Conservation (phyloP, 2,797 vertebrate genomes). For the Phoxinus dragarum region DNA sequence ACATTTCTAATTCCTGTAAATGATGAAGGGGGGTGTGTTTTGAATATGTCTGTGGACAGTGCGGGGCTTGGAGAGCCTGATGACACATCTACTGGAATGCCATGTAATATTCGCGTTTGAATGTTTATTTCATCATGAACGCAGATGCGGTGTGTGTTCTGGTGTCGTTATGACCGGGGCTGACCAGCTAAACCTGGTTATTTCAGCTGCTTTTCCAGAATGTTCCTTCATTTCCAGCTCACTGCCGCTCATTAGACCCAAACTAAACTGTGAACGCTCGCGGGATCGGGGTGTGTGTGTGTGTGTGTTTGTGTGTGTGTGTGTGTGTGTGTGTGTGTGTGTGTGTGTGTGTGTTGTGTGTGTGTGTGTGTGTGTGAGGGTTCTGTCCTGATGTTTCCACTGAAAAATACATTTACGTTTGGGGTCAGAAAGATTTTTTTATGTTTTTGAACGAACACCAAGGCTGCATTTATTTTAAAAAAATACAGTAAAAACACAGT, state of each 20-base stretch:
- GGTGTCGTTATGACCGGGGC: not conserved
- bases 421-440: too few species aligned
- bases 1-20: not conserved
- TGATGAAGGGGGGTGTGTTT: not conserved
- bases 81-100: not conserved
- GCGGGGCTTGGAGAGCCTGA: not conserved
- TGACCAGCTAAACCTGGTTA: slow-evolving; percentile 42
- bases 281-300: slow-evolving; percentile 44
- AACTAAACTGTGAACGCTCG: slow-evolving; percentile 77
- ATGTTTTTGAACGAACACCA: too few species aligned
- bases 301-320: not conserved
- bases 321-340: not conserved
- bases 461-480: not conserved
- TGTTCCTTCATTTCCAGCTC: slow-evolving; percentile 82
- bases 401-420: not conserved
- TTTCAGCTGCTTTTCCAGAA: slow-evolving; percentile 71
- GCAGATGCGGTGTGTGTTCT: not conserved
- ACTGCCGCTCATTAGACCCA: slow-evolving; percentile 80
- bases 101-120: not conserved
- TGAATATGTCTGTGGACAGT: not conserved
- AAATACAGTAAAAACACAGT: not conserved
- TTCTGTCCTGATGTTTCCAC: not conserved
- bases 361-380: not conserved
- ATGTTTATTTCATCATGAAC: not conserved
- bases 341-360: not conserved